Base-by-base conservation (phyloP, 2,113 vertebrate genomes). In the Poeciliopsis prolifica region DNA sequence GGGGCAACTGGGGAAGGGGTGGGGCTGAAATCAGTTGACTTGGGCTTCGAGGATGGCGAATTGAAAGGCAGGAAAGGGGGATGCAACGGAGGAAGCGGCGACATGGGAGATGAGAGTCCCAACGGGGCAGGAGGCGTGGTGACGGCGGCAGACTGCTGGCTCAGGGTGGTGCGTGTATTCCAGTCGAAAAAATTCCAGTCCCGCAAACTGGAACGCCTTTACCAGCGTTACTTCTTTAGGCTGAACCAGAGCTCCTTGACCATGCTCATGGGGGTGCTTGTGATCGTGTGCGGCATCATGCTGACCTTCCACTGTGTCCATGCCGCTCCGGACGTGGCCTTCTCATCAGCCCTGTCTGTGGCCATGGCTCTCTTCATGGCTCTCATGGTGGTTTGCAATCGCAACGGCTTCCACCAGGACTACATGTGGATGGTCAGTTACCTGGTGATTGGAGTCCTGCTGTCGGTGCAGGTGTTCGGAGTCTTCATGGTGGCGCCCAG, bases 181-280 rank as follows among this genome's bases (percentile, higher is more conserved):
- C 97, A 96, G 90, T 99, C 98, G 0, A 99, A 99, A 88, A 98
- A 97, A 76, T 99, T 99, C 92, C 97, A 96, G 86, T 98, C 98
- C 0, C 92, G 95, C 87, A 99, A 99, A 86, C 93, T 99, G 94
- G 98, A 99, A 90, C 95, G 96, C 3, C 95, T 99, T 8, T 99
- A 99, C 95, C 98, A 99, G 92, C 96, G 97, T 44, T 99, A 99
- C 94, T 98, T 99, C 92, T 98, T 99, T 88, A 94, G 97, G 90
- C 96, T 99, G 92, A 98, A 99, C 95, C 98, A 98, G 96, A 98
- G 97, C 94, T 97, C 97, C 70, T 92, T 99, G 84, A 98, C 97
- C 0, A 96, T 99, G 96, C 94, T 99, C 65, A 97, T 99, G 98
- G 97, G 96, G 0, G 96, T 97, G 3, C 94, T 99, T 58, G 96